A percentile compares a stretch with the other conserved stretches of the same genome.
Conservation (phyloP, 1,140 invertebrate genomes). For the Lucilia sericata region DNA sequence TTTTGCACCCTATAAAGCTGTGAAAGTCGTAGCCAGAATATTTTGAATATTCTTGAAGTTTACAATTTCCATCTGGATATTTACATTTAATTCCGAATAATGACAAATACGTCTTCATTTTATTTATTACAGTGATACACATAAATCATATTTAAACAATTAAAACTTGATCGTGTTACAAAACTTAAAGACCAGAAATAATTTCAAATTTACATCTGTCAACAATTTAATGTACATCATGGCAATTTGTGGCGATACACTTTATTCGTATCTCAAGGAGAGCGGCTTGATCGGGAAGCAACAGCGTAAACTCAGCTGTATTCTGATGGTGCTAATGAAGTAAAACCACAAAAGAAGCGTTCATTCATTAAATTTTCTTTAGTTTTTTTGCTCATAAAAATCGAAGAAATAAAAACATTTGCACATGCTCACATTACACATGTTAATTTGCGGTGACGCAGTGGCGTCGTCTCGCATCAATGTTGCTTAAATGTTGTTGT, state of each 20-base stretch:
- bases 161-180: too few species aligned
- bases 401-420: not conserved
- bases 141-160: too few species aligned
- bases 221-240: conserved; percentile 3
- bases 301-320: not conserved
- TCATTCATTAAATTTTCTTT: conserved; percentile 29
- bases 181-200: too few species aligned
- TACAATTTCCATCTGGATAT: too few species aligned
- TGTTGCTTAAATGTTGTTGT: conserved; percentile 16
- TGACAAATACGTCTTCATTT: too few species aligned
- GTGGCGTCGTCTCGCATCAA: conserved; percentile 40
- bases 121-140: too few species aligned
- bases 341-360: conserved; percentile 24
- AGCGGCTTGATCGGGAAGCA: not conserved
- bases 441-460: conserved; percentile 37
- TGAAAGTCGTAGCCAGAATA: too few species aligned
- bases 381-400: not conserved
- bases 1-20: too few species aligned
- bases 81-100: too few species aligned
- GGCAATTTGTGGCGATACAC: not conserved
- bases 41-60: too few species aligned
- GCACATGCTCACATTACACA: conserved; percentile 24
- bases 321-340: conserved; percentile 32
- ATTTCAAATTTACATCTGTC: not conserved
- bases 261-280: not conserved